These are phyloP conservation scores for Halichoerus grypus DNA, from an alignment of 2,113 vertebrate genomes.

Conservation along the genomic window DNA sequence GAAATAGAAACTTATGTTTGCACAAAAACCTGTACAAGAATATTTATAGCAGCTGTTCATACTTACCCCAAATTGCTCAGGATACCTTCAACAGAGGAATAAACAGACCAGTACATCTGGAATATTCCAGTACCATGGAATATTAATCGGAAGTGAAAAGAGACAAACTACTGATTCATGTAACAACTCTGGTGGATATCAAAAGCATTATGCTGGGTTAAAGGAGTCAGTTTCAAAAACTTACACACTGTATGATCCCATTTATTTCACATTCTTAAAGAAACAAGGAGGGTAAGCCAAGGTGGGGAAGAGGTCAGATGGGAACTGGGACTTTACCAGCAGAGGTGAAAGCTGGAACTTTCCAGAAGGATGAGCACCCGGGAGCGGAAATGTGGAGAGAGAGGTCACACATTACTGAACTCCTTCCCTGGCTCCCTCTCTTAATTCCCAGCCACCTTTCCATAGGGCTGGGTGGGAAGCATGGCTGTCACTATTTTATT, in stretches of 20 bases:
- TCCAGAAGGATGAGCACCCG: background rate
- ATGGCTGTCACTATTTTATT: background rate
- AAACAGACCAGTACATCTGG: background rate
- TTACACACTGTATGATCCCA: background rate
- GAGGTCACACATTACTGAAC: background rate
- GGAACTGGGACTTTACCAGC: background rate
- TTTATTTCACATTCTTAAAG: background rate
- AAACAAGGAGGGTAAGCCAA: background rate
- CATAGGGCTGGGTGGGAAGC: background rate
- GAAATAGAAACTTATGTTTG: constrained; percentile 6
- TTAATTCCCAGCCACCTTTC: background rate
- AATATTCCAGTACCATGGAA: background rate
- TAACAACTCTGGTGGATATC: background rate
- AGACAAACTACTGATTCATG: background rate
- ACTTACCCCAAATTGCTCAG: background rate
- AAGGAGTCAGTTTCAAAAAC: background rate
- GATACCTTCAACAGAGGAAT: background rate
- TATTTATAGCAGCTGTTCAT: background rate
- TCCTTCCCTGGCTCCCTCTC: background rate
- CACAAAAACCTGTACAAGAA: background rate
- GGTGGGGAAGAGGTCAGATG: background rate
- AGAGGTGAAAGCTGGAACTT: background rate
- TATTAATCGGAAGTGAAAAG: background rate
- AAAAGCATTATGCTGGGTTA: background rate
- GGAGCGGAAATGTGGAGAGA: background rate